A percentile compares a stretch with the other conserved stretches of the same genome.
Conservation (phyloP, 2,888 invertebrate genomes). For the Caenorhabditis sp. region DNA sequence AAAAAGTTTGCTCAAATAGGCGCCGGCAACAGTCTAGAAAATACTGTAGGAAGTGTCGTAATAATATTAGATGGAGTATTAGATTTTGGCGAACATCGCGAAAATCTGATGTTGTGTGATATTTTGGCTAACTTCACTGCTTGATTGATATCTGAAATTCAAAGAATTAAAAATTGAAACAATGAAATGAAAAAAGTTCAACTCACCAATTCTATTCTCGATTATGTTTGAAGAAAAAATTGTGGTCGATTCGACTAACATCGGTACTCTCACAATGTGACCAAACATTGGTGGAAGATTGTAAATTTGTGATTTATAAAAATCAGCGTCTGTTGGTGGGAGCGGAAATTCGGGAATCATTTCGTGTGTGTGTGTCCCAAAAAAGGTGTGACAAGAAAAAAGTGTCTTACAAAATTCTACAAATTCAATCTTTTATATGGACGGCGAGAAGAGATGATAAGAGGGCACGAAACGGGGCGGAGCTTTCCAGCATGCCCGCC, state of each 20-base stretch:
- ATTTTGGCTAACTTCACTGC: not conserved
- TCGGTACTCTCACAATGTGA: slow-evolving; percentile 14
- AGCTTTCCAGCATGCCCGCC: not conserved
- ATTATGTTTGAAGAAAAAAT: not conserved
- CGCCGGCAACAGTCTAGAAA: not conserved
- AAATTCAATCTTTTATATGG: not conserved
- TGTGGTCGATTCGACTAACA: slow-evolving; percentile 14
- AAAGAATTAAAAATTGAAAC: not conserved
- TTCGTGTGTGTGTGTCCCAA: not conserved
- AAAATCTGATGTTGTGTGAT: not conserved
- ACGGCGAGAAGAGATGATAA: slow-evolving; percentile 26
- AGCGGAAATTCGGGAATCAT: slow-evolving; percentile 56
- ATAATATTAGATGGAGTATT: not conserved
- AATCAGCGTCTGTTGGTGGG: slow-evolving; percentile 50
- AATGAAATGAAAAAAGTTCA: not conserved
- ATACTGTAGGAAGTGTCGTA: not conserved
- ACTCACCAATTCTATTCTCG: not conserved
- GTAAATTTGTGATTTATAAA: slow-evolving; percentile 46
- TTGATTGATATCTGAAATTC: not conserved
- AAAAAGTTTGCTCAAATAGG: not conserved
- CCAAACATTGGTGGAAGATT: slow-evolving; percentile 43
- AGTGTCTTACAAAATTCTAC: not conserved
- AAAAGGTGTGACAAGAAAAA: slow-evolving; percentile 3
- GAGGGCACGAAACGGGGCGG: slow-evolving; percentile 9
- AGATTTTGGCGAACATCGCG: not conserved